Evolutionary conservation across 2,888 invertebrate genomes (phyloP).

Genomic region (Temnothorax rugatulus): DNA sequence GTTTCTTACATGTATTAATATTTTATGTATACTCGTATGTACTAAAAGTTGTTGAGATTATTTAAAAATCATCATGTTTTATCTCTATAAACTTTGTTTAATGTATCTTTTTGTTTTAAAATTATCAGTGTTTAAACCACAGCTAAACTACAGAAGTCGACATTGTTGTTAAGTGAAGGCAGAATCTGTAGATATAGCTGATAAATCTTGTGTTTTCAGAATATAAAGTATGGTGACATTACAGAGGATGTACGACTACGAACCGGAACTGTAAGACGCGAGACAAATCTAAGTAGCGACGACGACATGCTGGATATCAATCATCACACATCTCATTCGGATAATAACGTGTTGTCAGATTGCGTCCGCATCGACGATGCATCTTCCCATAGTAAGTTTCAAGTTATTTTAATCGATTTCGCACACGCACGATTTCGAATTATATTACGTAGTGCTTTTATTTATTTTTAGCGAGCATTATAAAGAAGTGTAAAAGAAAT

Average conservation of each 20-base stretch:
- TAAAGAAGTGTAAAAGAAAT: slow-evolving; percentile 11
- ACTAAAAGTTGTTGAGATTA: neutral
- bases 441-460: neutral
- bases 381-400: slow-evolving; percentile 83
- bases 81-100: slow-evolving; percentile 3
- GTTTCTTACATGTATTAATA: slow-evolving; percentile 5
- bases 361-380: slow-evolving; percentile 84
- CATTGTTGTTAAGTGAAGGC: slow-evolving; percentile 5
- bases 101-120: neutral
- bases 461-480: slow-evolving; percentile 13
- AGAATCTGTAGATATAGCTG: slow-evolving; percentile 16
- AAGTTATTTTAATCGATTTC: slow-evolving; percentile 4
- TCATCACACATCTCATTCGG: slow-evolving; percentile 81
- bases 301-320: slow-evolving; percentile 85
- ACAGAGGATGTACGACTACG: slow-evolving; percentile 82
- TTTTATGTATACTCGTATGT: neutral
- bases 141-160: neutral
- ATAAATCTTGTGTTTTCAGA: slow-evolving; percentile 28
- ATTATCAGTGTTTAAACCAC: neutral
- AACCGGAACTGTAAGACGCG: slow-evolving; percentile 78
- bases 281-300: slow-evolving; percentile 83
- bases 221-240: slow-evolving; percentile 70
- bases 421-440: neutral
- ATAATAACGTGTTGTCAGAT: slow-evolving; percentile 82
- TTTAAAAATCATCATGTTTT: neutral